Conservation (phyloP, 2,888 invertebrate genomes). For the Troides helena region DNA sequence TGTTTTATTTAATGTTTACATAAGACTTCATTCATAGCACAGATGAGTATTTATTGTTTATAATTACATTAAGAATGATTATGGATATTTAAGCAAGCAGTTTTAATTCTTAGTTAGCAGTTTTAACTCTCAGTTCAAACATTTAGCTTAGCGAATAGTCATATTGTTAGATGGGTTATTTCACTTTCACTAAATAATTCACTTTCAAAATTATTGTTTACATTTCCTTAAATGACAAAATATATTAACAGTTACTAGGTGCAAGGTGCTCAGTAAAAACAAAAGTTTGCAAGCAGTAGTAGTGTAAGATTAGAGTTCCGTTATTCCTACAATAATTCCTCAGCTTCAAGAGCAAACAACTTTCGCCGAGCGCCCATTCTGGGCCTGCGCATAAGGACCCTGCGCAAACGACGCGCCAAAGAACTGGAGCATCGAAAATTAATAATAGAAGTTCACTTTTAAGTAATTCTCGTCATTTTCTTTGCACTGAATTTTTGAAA, state of each 20-base stretch:
- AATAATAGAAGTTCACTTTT: constrained; percentile 20
- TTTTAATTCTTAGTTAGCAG: background rate
- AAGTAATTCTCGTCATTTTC: constrained; percentile 38
- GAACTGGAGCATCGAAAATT: constrained; percentile 35
- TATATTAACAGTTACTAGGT: constrained; percentile 3
- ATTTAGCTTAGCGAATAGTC: background rate
- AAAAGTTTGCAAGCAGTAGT: constrained; percentile 26
- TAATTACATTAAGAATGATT: constrained; percentile 21
- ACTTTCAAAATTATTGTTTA: constrained; percentile 8
- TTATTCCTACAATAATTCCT: constrained; percentile 60
- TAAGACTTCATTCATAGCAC: constrained; percentile 17
- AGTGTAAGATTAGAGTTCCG: constrained; percentile 51
- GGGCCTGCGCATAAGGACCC: constrained; percentile 41
- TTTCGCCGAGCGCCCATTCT: constrained; percentile 53
- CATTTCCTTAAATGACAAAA: background rate
- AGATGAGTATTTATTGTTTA: constrained; percentile 23
- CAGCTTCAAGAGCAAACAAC: constrained; percentile 72
- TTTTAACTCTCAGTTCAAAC: constrained; percentile 1
- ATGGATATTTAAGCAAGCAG: constrained; percentile 9
- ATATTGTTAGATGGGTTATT: constrained; percentile 8
- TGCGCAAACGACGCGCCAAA: constrained; percentile 41
- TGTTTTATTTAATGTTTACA: constrained; percentile 21
- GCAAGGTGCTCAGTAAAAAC: constrained; percentile 7
- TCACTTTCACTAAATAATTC: constrained; percentile 20
- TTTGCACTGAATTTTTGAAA: background rate